Base-by-base conservation (phyloP, 2,888 invertebrate species). In the Patella depressa region DNA sequence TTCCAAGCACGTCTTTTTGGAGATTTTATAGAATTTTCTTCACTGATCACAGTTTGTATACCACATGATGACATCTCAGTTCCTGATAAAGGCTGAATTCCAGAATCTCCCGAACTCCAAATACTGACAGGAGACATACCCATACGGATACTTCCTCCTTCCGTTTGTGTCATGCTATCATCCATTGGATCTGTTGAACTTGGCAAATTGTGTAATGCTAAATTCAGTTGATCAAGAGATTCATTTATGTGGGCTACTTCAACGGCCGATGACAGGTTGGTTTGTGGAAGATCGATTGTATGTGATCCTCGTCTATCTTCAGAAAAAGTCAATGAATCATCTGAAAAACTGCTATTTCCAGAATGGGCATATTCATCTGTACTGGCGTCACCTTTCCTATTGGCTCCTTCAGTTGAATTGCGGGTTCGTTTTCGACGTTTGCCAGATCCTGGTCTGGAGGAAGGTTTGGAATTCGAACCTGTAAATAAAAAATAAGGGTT, bases 321-420 rank as follows among this genome's bases (percentile, higher is more conserved):
- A 14, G 75, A 71, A 29, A 71, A 76, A 45, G 80, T 85, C 53
- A 83, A 74, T 15, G 88, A 88, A 72, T 87, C 86, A 57, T 89
- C 87, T 4, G 89, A 88, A 75, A 83, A 87, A n/a, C 85, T 78
- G 77, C 87, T 85, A 81, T 83, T 86, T 19, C 88, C 88, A 24
- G 89, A 87, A 17, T 85, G 82, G 55, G 81, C 83, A 79, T 88
- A 88, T 74, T 88, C 88, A 80, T 88, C 89, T 2, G 88, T 88
- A 71, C 88, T 86, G 53, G 80, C 82, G 55, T 80, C 80, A 17
- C 72, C 53, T 17, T 80, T 80, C 72, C 81, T 82, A 5, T 73
- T 74, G 17, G 76, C 34, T 15, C 73, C 78, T 24, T 83, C 85
- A 9, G 76, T 29, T 12, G 78, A 53, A 75, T 82, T 85, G 53